Evolutionary conservation across 2,797 vertebrate genomes (phyloP), one percentile per base, ranked within the genome.

Genomic region (Esox masquinongy): DNA sequence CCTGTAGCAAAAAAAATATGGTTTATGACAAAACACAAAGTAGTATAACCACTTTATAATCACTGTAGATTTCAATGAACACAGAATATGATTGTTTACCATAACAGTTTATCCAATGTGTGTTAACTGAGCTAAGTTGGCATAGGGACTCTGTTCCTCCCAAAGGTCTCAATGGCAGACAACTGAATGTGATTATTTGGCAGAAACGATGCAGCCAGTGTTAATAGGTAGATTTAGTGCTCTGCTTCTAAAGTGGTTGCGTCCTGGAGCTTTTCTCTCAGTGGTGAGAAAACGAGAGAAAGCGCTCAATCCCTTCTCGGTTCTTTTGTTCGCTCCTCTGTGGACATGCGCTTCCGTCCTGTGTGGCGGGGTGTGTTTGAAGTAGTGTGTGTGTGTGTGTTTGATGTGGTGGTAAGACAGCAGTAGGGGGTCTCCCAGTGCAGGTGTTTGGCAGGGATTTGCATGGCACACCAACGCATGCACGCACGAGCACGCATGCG

Each of bases 271-370:
- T 73, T 0, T 50, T 47, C 12, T 47, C 43, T 47, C 43, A 51
- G 16, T n/a, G 26, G 43, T 75, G 15, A 68, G 81, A 49, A 68
- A 70, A 73, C 79, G 59, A 82, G 68, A 70, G 70, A 39, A 31
- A 43, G 49, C 79, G 78, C 72, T 80, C 80, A 76, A 69, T 70
- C 29, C 43, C 36, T 72, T 59, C 83, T 79, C 50, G 72, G 70
- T 79, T 75, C 80, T 87, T 90, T 92, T 91, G 87, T 92, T 88
- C 87, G 51, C 63, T 80, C 72, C 72, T 85, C 84, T 87, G 76
- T 87, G 86, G 82, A 89, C 89, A 87, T 85, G 85, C n/a, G 83
- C 87, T 90, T 92, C 90, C 87, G 87, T 84, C 85, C 82, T 86
- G 51, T 49, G 88, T 39, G 88, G 83, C 87, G 84, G 89, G 86